A percentile compares a stretch with the other conserved stretches of the same genome.
These are phyloP conservation scores for Zaprionus vittiger DNA, from an alignment of 1,140 invertebrate genomes.

Conservation along the genomic window DNA sequence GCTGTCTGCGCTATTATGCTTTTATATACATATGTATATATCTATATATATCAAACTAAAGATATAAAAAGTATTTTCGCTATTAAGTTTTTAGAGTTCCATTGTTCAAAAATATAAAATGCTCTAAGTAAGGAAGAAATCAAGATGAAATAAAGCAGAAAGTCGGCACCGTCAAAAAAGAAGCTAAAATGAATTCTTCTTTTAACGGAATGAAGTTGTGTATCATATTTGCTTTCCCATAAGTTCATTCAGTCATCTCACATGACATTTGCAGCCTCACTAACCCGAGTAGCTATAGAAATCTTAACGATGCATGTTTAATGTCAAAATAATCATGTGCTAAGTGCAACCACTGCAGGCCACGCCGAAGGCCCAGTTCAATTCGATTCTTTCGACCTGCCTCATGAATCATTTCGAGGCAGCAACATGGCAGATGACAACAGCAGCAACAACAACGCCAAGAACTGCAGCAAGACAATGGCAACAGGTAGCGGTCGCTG, in stretches of 20 bases:
- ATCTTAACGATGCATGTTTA: constrained; percentile 2
- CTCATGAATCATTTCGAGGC: constrained; percentile 16
- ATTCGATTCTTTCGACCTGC: neutral
- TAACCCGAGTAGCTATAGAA: neutral
- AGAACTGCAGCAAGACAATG: neutral
- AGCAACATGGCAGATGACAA: constrained; percentile 35
- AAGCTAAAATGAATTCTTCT: too few relatives aligned
- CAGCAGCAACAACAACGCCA: neutral
- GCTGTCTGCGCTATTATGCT: too few relatives aligned
- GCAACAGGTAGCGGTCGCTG: constrained; percentile 7
- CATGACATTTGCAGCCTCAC: neutral
- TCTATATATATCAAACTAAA: too few relatives aligned
- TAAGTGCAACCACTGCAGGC: neutral
- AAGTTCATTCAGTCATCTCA: neutral
- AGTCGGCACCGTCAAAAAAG: too few relatives aligned
- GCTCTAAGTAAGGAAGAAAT: too few relatives aligned
- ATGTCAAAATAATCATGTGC: constrained; percentile 13
- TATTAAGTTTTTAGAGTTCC: too few relatives aligned
- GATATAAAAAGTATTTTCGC: too few relatives aligned
- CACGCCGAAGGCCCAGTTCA: constrained; percentile 1
- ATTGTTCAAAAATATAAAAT: too few relatives aligned
- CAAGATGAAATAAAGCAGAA: too few relatives aligned
- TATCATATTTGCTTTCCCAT: neutral
- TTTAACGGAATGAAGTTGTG: neutral
- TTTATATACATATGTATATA: too few relatives aligned